Percentiles rank a stretch among this genome's conserved stretches.
These are phyloP conservation scores for Leucophora obtusa DNA, from an alignment of 2,888 invertebrate genomes.

Conservation along the genomic window DNA sequence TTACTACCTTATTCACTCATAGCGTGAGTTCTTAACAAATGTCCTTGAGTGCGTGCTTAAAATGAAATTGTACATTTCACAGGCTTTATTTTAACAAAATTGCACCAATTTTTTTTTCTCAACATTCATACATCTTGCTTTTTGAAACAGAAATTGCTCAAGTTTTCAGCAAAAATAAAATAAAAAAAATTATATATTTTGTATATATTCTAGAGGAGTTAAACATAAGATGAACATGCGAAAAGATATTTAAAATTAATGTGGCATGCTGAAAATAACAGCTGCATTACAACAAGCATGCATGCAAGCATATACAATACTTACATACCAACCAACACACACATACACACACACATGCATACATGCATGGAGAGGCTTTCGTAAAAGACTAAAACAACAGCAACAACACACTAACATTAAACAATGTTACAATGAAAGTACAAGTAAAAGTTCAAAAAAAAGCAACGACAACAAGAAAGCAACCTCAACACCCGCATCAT, in stretches of 20 bases:
- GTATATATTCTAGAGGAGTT: constrained; percentile 10
- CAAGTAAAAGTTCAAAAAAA: constrained; percentile 29
- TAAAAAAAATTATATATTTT: background rate
- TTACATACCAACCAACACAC: background rate
- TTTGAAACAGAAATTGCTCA: background rate
- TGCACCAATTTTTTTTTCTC: background rate
- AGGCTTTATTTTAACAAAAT: constrained; percentile 23
- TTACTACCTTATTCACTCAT: background rate
- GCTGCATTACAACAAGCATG: constrained; percentile 30
- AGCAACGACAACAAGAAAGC: constrained; percentile 19
- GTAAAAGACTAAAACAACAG: background rate
- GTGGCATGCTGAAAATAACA: constrained; percentile 46
- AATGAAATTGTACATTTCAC: constrained; percentile 19
- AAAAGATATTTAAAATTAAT: constrained; percentile 63
- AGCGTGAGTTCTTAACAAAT: constrained; percentile 11
- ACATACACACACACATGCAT: background rate
- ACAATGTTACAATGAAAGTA: constrained; percentile 31
- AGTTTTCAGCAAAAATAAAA: background rate
- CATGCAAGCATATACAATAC: constrained; percentile 5
- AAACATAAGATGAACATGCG: constrained; percentile 48
- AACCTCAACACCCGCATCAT: constrained; percentile 40
- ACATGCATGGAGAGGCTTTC: constrained; percentile 16
- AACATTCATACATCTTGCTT: background rate
- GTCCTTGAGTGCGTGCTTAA: constrained; percentile 33
- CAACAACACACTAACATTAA: constrained; percentile 4